phyloP scores from a whole-genome alignment of 2,888 invertebrate genomes.

The Melolontha melolontha region DNA sequence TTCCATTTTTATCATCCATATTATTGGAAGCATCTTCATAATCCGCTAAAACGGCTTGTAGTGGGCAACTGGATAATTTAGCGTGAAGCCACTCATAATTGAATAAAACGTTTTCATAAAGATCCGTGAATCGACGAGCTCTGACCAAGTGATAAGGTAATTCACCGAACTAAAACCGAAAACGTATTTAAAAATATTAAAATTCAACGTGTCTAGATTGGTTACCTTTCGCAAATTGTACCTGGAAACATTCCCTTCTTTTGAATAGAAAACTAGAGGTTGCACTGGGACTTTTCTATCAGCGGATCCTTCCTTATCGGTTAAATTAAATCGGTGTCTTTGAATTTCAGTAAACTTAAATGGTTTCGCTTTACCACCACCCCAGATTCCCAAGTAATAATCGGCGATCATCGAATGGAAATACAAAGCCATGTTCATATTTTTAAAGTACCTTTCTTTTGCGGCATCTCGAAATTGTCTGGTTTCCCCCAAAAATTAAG shows the following conservation, averaged over 20 bases:
- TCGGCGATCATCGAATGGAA: constrained; percentile 98
- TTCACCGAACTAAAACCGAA: constrained; percentile 83
- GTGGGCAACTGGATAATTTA: constrained; percentile 93
- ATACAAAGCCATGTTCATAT: constrained; percentile 95
- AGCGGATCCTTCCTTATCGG: constrained; percentile 89
- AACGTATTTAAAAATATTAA: background rate
- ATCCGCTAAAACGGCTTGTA: constrained; percentile 94
- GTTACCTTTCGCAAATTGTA: constrained; percentile 96
- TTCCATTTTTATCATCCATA: constrained; percentile 85
- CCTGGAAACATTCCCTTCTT: constrained; percentile 88
- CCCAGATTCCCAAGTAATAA: constrained; percentile 97
- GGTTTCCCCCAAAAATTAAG: too few relatives aligned
- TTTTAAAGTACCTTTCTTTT: constrained; percentile 95
- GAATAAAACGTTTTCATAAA: constrained; percentile 93
- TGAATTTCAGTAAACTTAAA: constrained; percentile 98
- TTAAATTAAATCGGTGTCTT: constrained; percentile 87
- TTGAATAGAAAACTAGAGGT: constrained; percentile 89
- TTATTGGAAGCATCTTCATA: constrained; percentile 92
- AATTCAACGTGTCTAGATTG: constrained; percentile 47
- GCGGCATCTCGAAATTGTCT: constrained; percentile 96
- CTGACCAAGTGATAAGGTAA: constrained; percentile 94
- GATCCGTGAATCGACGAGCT: constrained; percentile 88
- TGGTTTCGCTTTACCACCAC: constrained; percentile 93
- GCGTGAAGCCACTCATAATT: constrained; percentile 98
- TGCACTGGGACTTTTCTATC: constrained; percentile 96